Conservation (phyloP, 2,888 invertebrate species). For the Epistrophella euchroma region DNA sequence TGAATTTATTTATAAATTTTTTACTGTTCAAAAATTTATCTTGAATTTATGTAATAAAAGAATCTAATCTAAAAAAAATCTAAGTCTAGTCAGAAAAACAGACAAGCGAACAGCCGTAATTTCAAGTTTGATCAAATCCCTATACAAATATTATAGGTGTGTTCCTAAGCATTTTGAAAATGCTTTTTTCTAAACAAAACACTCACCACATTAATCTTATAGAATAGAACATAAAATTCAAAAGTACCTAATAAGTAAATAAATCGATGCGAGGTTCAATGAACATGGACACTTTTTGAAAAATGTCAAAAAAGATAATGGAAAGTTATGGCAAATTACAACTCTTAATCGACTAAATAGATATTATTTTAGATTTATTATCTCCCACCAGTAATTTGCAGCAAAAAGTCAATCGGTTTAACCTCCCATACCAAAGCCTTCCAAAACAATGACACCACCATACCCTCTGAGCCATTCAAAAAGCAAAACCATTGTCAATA, state of each 20-base stretch:
- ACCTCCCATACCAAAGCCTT: constrained; percentile 1
- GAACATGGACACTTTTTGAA: constrained; percentile 6
- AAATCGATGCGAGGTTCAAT: constrained; percentile 3
- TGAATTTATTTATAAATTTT: too few species aligned
- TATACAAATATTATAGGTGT: background rate
- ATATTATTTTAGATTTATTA: constrained; percentile 62
- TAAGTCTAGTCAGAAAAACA: too few species aligned
- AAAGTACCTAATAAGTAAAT: background rate
- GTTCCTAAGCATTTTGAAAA: background rate
- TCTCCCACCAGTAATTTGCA: constrained; percentile 25
- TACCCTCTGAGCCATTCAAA: background rate
- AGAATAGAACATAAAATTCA: background rate
- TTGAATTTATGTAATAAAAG: too few species aligned
- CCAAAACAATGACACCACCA: constrained; percentile 1
- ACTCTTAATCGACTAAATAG: constrained; percentile 49
- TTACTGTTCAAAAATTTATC: too few species aligned
- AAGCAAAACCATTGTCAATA: constrained; percentile 32
- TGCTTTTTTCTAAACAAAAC: background rate
- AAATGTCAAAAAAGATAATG: constrained; percentile 21
- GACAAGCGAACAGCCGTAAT: too few species aligned
- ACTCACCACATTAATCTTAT: background rate
- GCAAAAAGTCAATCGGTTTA: constrained; percentile 38
- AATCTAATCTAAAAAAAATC: too few species aligned
- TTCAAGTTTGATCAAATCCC: too few species aligned
- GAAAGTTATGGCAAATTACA: constrained; percentile 29